Evolutionary conservation across 1,140 invertebrate species (phyloP).

Genomic region (Dendroctonus ponderosae): DNA sequence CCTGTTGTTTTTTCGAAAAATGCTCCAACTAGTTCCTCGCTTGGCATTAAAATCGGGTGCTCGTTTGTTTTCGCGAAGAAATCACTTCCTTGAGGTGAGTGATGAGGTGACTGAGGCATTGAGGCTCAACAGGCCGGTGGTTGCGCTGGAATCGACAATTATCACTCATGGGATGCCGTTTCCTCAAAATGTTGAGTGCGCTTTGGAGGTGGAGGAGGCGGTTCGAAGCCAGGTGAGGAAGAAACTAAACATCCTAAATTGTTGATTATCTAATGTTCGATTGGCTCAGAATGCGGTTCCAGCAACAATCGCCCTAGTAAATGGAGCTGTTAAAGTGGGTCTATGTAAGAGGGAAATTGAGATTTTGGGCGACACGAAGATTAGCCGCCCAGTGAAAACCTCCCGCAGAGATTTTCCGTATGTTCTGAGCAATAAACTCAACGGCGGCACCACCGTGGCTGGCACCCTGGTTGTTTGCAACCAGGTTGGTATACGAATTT

Average conservation of each 20-base stretch:
- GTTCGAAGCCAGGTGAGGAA: conserved; percentile 63
- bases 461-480: conserved; percentile 87
- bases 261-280: too few relatives aligned
- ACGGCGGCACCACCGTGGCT: conserved; percentile 95
- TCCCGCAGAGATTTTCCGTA: conserved; percentile 85
- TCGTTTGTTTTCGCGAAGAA: conserved; percentile 8
- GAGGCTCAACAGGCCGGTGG: conserved; percentile 65
- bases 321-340: conserved; percentile 83
- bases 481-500: conserved; percentile 80
- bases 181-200: conserved; percentile 88
- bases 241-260: neutral
- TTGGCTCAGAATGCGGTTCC: conserved; percentile 75
- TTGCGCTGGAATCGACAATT: conserved; percentile 96
- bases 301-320: conserved; percentile 88
- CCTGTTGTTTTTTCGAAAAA: conserved; percentile 1
- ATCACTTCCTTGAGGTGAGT: conserved; percentile 22
- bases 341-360: conserved; percentile 64
- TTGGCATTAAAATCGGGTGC: neutral
- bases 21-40: neutral
- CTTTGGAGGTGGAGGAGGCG: conserved; percentile 75
- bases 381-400: conserved; percentile 65
- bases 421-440: conserved; percentile 66
- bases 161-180: conserved; percentile 98
- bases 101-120: conserved; percentile 62
- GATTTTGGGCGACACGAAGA: conserved; percentile 57